A percentile compares a stretch with the other conserved stretches of the same genome.
Conservation (phyloP, 92 coral and sea anemone genomes). For the Desmophyllum pertusum region DNA sequence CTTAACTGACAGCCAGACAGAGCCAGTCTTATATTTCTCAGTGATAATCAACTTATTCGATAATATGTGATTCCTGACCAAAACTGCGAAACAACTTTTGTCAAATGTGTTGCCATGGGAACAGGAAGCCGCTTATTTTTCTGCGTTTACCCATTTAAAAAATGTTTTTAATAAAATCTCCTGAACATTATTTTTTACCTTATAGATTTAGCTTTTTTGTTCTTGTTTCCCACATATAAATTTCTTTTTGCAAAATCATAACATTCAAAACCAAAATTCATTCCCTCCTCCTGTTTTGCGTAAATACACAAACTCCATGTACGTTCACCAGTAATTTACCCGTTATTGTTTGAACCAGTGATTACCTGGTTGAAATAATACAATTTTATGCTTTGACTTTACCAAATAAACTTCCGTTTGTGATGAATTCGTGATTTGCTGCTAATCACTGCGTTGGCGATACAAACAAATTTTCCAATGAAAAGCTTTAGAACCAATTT, state of each 20-base stretch:
- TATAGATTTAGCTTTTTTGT: neutral
- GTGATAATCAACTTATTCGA: too few relatives aligned
- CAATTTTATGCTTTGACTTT: neutral
- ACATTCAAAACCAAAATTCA: neutral
- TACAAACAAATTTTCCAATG: neutral
- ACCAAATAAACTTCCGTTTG: neutral
- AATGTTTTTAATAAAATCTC: too few relatives aligned
- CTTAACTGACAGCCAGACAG: too few relatives aligned
- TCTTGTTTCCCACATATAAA: neutral
- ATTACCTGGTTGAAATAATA: neutral
- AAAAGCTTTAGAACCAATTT: neutral
- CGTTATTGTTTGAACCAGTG: neutral
- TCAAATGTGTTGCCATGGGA: neutral
- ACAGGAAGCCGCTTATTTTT: neutral
- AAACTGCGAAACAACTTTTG: neutral
- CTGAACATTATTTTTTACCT: neutral
- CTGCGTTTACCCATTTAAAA: too few relatives aligned
- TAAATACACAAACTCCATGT: neutral
- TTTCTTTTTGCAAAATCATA: neutral
- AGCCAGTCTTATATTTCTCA: too few relatives aligned
- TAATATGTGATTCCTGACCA: too few relatives aligned
- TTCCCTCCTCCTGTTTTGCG: neutral
- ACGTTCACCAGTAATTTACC: neutral
- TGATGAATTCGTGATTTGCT: conserved; percentile 13
- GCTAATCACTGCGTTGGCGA: neutral